These are phyloP conservation scores for Agonopterix subpropinquella DNA, from an alignment of 2,888 invertebrate genomes.

Conservation along the genomic window DNA sequence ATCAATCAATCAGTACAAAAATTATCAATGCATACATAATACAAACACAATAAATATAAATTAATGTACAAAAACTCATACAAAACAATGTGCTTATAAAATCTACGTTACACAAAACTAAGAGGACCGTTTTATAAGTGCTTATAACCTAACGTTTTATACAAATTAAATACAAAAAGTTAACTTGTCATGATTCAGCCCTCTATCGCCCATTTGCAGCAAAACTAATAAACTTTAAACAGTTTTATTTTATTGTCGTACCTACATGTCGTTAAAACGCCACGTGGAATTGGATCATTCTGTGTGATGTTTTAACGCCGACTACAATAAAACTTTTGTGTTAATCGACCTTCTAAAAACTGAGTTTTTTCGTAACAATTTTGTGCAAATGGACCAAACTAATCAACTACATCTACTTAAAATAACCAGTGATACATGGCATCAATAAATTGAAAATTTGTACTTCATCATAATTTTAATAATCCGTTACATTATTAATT, in stretches of 20 bases:
- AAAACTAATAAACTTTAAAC: no score
- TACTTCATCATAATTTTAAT: constrained; percentile 35
- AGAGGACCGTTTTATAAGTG: neutral
- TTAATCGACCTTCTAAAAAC: no score
- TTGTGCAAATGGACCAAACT: no score
- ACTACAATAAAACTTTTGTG: no score
- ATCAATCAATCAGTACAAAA: constrained; percentile 53
- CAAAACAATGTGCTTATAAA: constrained; percentile 23
- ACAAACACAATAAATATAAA: constrained; percentile 41
- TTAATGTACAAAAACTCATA: constrained; percentile 37
- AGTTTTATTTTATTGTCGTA: no score
- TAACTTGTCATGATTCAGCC: constrained; percentile 8
- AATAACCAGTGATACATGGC: constrained; percentile 45
- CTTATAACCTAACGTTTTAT: neutral
- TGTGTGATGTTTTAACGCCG: no score
- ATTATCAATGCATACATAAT: constrained; percentile 30
- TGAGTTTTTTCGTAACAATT: no score
- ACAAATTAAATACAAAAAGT: neutral
- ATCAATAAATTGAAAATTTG: constrained; percentile 46
- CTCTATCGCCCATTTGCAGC: constrained; percentile 9
- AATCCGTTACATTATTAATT: neutral
- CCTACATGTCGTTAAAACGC: no score
- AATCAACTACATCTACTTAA: constrained; percentile 3
- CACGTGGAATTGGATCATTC: no score
- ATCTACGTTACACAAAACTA: constrained; percentile 16